Percentiles rank a stretch among this genome's conserved stretches.
Evolutionary conservation across 2,113 vertebrate genomes (phyloP).

Genomic region (Melozone crissalis): DNA sequence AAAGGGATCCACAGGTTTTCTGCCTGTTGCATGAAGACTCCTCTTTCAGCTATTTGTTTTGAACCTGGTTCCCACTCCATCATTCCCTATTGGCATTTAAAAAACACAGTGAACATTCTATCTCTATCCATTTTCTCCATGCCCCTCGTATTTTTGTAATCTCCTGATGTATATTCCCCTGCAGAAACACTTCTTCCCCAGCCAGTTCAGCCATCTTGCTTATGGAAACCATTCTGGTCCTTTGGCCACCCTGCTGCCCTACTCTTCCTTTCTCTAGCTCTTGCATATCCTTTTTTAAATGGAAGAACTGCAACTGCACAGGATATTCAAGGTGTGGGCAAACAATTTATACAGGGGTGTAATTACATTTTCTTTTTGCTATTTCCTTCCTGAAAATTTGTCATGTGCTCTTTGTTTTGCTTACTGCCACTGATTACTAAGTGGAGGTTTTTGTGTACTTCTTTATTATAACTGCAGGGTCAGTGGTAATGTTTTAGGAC

Average conservation of each 20-base stretch:
- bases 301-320: not conserved
- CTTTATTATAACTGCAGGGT: not conserved
- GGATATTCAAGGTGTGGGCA: not conserved
- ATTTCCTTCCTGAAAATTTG: not conserved
- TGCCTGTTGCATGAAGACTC: not conserved
- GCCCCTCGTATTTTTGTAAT: not conserved
- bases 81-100: not conserved
- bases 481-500: not conserved
- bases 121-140: not conserved
- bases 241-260: not conserved
- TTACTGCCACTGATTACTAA: not conserved
- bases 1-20: not conserved
- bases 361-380: not conserved
- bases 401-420: not conserved
- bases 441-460: not conserved
- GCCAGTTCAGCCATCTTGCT: not conserved
- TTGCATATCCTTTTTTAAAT: not conserved
- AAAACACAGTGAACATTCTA: not conserved
- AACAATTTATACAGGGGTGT: not conserved
- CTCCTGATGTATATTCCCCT: not conserved
- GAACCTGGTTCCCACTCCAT: not conserved
- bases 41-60: not conserved
- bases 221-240: not conserved
- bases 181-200: not conserved
- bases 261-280: not conserved